These are phyloP conservation scores for Echinops telfairi DNA, from an alignment of 2,113 vertebrate genomes.

Conservation along the genomic window DNA sequence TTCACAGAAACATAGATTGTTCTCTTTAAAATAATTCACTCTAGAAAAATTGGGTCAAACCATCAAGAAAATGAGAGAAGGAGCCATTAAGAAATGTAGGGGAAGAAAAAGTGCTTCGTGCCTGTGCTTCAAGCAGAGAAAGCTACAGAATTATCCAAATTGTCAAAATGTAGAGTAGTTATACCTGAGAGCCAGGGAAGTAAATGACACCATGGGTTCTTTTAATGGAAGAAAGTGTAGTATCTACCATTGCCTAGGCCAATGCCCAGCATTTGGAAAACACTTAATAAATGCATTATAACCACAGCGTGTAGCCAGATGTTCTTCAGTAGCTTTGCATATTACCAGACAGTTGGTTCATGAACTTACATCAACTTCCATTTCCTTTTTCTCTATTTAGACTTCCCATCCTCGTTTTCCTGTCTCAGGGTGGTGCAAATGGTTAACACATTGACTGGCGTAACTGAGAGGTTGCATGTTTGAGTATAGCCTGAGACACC, in stretches of 20 bases:
- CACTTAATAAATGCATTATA: background rate
- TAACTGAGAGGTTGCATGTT: background rate
- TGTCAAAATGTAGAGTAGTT: background rate
- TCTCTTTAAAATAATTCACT: slow-evolving; percentile 44
- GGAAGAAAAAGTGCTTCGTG: background rate
- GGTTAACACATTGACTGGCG: background rate
- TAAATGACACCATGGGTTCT: background rate
- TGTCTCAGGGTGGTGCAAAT: background rate
- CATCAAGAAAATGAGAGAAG: background rate
- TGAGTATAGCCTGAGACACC: background rate
- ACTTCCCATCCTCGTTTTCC: background rate
- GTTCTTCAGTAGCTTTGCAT: background rate
- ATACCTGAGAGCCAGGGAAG: background rate
- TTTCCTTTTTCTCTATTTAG: background rate
- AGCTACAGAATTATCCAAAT: background rate
- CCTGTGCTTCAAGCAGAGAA: background rate
- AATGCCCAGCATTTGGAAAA: background rate
- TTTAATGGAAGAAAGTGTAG: background rate
- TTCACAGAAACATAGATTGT: background rate
- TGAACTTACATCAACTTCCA: background rate
- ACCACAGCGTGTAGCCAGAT: background rate
- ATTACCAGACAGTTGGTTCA: background rate
- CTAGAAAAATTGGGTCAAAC: background rate
- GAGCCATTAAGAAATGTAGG: background rate
- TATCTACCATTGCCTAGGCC: background rate